Base-by-base conservation (phyloP, 2,113 vertebrate species). In the Blennius ocellaris region DNA sequence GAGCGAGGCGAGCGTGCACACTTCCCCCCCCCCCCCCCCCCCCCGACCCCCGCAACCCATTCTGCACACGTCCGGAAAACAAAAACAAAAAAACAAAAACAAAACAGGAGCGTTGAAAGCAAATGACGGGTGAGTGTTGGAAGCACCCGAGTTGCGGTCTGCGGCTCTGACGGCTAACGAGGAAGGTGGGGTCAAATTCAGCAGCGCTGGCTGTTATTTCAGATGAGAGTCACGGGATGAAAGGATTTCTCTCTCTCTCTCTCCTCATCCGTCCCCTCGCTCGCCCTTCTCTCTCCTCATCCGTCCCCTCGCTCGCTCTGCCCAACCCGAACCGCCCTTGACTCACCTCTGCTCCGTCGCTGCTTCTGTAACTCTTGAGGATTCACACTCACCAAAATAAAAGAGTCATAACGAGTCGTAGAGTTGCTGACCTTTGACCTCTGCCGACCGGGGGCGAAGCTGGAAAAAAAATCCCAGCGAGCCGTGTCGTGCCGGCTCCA, bases 81-180 rank as follows among this genome's bases (percentile, higher is more conserved):
- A n/a, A n/a, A n/a, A n/a, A n/a, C n/a, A n/a, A n/a, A n/a, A n/a
- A n/a, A n/a, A n/a, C n/a, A n/a, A n/a, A n/a, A n/a, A n/a, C n/a
- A n/a, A 54, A 49, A 49, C 17, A 38, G 57, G 16, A 36, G 52
- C 7, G 36, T 16, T 16, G 44, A 60, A 14, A 45, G 21, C 4
- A 65, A 59, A 69, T 48, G 44, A 74, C 55, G 82, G 69, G 52
- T 63, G 71, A 60, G 49, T 74, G 73, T 69, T 72, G 7, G 11
- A 59, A 45, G 62, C 59, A 16, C 84, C 56, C 5, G 48, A 56
- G n/a, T 57, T 3, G 50, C 39, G 66, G 56, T 61, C 61, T 15
- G 62, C 58, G 11, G 60, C 84, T 85, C 81, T 90, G 85, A 89
- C 78, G 69, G 5, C 59, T 87, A 88, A 88, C 75, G 69, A 85